These are phyloP conservation scores for Acanthis flammea DNA, from an alignment of 2,797 vertebrate genomes.

Conservation along the genomic window DNA sequence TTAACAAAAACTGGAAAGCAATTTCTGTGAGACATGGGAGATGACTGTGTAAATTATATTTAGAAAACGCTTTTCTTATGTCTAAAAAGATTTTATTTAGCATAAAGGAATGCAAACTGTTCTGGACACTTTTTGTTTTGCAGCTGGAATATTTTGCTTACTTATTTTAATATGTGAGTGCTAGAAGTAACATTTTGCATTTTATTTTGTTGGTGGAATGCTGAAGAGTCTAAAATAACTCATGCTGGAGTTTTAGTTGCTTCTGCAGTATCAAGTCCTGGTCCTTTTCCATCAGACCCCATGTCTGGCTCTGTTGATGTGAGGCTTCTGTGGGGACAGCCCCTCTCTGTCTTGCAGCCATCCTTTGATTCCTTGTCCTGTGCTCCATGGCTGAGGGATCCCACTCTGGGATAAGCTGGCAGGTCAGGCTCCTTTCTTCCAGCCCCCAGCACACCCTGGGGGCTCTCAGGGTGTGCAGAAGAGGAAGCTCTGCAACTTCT, in stretches of 20 bases:
- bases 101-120: background rate
- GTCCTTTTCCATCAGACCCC: background rate
- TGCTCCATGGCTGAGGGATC: background rate
- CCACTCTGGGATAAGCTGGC: accelerated
- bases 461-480: no score
- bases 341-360: accelerated
- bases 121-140: background rate
- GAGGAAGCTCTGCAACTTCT: background rate
- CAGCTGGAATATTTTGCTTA: background rate
- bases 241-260: background rate
- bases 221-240: background rate
- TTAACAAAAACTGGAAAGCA: background rate
- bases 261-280: background rate
- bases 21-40: background rate
- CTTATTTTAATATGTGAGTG: background rate
- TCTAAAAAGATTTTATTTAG: background rate
- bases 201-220: background rate
- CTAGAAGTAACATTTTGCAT: background rate
- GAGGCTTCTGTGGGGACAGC: background rate
- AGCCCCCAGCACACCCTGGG: background rate
- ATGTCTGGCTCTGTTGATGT: background rate
- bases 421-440: background rate
- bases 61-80: background rate
- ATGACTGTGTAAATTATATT: background rate
- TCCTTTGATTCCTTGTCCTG: background rate